These are phyloP conservation scores for Andrena fulva DNA, from an alignment of 2,888 invertebrate species.

Conservation along the genomic window DNA sequence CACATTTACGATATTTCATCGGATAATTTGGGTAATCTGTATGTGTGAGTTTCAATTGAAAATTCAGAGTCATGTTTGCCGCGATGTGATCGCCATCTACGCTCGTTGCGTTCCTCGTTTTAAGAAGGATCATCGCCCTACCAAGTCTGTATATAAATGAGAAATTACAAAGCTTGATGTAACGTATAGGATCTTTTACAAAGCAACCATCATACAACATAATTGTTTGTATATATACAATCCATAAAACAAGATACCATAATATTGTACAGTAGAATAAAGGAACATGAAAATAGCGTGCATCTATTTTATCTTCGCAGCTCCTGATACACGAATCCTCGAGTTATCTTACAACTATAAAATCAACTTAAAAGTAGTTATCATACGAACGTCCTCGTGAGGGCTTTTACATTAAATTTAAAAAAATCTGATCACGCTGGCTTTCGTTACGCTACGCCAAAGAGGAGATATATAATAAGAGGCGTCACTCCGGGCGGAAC, in stretches of 20 bases:
- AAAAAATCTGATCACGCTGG: no score
- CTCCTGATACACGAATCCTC: no score
- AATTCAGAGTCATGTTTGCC: not conserved
- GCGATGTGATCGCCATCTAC: slow-evolving; percentile 23
- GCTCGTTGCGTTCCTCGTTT: slow-evolving; percentile 46
- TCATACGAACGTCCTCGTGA: no score
- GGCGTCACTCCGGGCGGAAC: no score
- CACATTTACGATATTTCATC: slow-evolving; percentile 36
- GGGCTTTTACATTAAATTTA: no score
- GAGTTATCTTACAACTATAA: no score
- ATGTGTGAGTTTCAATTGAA: slow-evolving; percentile 31
- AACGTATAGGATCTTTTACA: slow-evolving; percentile 74
- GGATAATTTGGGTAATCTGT: not conserved
- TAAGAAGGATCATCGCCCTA: slow-evolving; percentile 51
- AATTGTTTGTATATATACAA: slow-evolving; percentile 70
- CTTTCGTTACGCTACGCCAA: no score
- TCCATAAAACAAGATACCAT: slow-evolving; percentile 67
- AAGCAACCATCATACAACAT: slow-evolving; percentile 64
- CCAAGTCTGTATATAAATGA: slow-evolving; percentile 67
- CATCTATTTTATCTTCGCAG: not conserved
- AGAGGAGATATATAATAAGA: no score
- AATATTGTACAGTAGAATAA: slow-evolving; percentile 79
- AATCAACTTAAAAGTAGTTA: no score
- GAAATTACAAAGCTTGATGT: slow-evolving; percentile 64
- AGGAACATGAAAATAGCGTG: slow-evolving; percentile 61